phyloP scores from a whole-genome alignment of 37 sponge, comb jelly and placozoan genomes.

The Agelas oroides region DNA sequence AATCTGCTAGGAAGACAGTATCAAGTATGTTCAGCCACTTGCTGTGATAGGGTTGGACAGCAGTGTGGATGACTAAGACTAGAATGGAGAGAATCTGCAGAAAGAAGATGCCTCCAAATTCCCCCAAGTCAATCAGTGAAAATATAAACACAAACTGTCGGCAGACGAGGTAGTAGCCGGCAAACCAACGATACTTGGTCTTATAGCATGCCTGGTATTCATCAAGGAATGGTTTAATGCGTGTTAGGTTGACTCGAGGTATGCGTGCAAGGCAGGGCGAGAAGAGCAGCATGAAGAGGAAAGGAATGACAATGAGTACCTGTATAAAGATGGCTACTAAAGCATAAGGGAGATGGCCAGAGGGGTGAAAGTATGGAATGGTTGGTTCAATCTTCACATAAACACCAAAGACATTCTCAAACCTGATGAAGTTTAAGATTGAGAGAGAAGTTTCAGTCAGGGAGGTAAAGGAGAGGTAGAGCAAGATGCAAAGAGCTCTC shows the following conservation, averaged over 20 bases:
- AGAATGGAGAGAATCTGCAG: neutral
- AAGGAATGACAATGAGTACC: slow-evolving; percentile 22
- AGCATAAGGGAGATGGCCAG: slow-evolving; percentile 43
- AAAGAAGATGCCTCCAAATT: neutral
- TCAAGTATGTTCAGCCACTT: slow-evolving; percentile 46
- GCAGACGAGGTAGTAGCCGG: slow-evolving; percentile 45
- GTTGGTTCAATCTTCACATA: slow-evolving; percentile 29
- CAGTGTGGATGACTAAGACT: slow-evolving; percentile 13
- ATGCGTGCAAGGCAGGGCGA: slow-evolving; percentile 34
- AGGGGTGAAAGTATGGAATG: slow-evolving; percentile 13
- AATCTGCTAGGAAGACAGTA: slow-evolving; percentile 17
- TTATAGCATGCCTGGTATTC: slow-evolving; percentile 64
- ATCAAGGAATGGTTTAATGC: slow-evolving; percentile 53
- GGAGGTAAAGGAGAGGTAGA: slow-evolving; percentile 9
- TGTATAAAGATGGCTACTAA: slow-evolving; percentile 48
- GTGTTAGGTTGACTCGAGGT: slow-evolving; percentile 30
- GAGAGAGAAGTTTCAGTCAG: slow-evolving; percentile 22
- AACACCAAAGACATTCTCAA: neutral
- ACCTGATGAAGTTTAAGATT: slow-evolving; percentile 3
- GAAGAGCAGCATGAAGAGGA: slow-evolving; percentile 27
- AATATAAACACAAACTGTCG: slow-evolving; percentile 43
- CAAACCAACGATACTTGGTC: slow-evolving; percentile 50
- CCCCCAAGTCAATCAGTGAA: neutral
- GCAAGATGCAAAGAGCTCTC: slow-evolving; percentile 6
- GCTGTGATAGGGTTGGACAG: slow-evolving; percentile 24